Evolutionary conservation across 37 sponge, comb jelly and placozoan species (phyloP), one percentile per base, ranked within the genome.

Genomic region (Mnemiopsis leidyi): DNA sequence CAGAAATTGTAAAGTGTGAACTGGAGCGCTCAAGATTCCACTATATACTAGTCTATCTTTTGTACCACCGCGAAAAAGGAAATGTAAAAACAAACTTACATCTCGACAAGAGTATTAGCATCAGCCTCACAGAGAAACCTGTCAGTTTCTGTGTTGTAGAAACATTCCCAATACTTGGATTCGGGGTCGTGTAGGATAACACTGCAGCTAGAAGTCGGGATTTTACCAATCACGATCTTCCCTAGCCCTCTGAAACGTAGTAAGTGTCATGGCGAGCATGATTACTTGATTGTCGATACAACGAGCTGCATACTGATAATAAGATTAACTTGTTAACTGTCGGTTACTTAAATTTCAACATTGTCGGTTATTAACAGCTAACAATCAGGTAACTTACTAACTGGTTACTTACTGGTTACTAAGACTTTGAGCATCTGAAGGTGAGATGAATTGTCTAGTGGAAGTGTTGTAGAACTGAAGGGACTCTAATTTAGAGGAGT

Each of bases 401-500:
- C 61, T 48, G n/a, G 73, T 69, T 28, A 69, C 29, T 28, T 69
- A 69, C 73, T 25, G 24, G 73, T 69, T 69, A 25, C 28, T 69
- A 23, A 69, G 73, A 69, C 28, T 69, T 20, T 69, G 28, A n/a
- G 73, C 73, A 16, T 69, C 73, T 23, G 7, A 3, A 69, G 73
- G 29, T 23, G 73, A 69, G 3, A 69, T 69, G 73, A 69, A 69
- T 25, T 69, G 24, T 21, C 2, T 28, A 25, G n/a, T 69, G n/a
- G 73, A 69, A 69, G 73, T 69, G 73, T 69, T 69, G 73, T 69
- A 69, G 73, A 69, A 69, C 73, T 69, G 73, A 3, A 28, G 29
- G 3, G 73, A 25, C 24, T 25, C 73, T 25, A 3, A 1, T 25
- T 69, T 69, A 3, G 73, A 69, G 2, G 73, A 69, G n/a, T 69